Conservation (phyloP, 2,888 invertebrate genomes). For the Andrena bucephala region DNA sequence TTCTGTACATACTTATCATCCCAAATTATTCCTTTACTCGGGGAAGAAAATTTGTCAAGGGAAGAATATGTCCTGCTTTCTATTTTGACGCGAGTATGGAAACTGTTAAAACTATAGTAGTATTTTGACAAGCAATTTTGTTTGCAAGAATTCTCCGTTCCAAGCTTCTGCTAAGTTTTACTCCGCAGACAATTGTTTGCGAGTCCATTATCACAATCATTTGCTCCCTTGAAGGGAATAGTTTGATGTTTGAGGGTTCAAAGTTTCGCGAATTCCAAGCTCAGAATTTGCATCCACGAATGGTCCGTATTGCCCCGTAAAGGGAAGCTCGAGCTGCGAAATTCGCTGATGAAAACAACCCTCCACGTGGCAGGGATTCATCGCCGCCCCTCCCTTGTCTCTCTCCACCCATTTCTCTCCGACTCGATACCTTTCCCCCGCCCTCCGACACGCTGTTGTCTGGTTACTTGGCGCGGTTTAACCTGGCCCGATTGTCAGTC, state of each 20-base stretch:
- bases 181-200: too few relatives aligned
- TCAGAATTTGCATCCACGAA: background rate
- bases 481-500: constrained; percentile 80
- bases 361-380: constrained; percentile 59
- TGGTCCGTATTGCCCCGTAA: background rate
- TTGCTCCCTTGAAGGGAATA: too few relatives aligned
- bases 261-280: background rate
- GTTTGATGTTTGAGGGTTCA: background rate
- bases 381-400: constrained; percentile 30
- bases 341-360: constrained; percentile 58
- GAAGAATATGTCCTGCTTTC: too few relatives aligned
- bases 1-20: too few relatives aligned
- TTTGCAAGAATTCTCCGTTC: too few relatives aligned
- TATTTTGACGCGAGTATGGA: too few relatives aligned
- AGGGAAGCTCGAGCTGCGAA: background rate
- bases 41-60: too few relatives aligned
- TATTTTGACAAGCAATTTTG: too few relatives aligned
- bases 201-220: too few relatives aligned
- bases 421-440: constrained; percentile 40
- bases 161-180: too few relatives aligned
- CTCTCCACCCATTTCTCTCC: constrained; percentile 46
- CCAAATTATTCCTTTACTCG: too few relatives aligned
- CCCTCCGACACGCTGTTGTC: constrained; percentile 56
- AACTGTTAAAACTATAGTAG: too few relatives aligned
- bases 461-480: constrained; percentile 78